These are phyloP conservation scores for Carposina sasakii DNA, from an alignment of 1,140 invertebrate species.

Conservation along the genomic window DNA sequence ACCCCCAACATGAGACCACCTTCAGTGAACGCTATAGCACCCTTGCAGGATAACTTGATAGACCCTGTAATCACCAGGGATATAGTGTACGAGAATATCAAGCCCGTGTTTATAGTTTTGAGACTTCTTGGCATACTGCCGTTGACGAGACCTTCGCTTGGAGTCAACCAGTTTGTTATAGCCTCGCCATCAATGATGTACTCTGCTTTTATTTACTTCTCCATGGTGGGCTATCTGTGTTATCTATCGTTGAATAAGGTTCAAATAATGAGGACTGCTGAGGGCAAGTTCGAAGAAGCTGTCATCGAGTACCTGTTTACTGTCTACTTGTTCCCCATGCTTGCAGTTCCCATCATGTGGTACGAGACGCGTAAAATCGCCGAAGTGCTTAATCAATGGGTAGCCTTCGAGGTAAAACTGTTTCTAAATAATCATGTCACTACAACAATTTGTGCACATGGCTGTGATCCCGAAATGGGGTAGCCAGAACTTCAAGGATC, in stretches of 20 bases:
- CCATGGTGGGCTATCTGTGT: conserved; percentile 69
- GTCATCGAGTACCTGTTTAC: conserved; percentile 80
- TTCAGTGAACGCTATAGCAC: conserved; percentile 41
- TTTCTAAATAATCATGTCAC: too few relatives aligned
- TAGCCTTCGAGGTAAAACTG: conserved; percentile 76
- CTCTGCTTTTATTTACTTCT: conserved; percentile 68
- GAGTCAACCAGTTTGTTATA: conserved; percentile 64
- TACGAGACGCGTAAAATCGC: conserved; percentile 77
- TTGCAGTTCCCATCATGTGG: conserved; percentile 75
- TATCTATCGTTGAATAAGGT: conserved; percentile 76
- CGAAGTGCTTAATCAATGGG: conserved; percentile 74
- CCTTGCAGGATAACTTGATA: conserved; percentile 52
- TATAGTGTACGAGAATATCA: conserved; percentile 74
- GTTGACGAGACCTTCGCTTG: conserved; percentile 59
- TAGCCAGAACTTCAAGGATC: too few relatives aligned
- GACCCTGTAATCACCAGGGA: conserved; percentile 54
- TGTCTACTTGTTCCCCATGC: conserved; percentile 77
- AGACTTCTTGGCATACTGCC: conserved; percentile 75
- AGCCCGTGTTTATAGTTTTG: conserved; percentile 73
- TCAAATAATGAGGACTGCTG: conserved; percentile 73
- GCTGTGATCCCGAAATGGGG: too few relatives aligned
- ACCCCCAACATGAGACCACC: conserved; percentile 38
- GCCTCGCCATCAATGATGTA: conserved; percentile 73
- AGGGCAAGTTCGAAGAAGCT: conserved; percentile 79
- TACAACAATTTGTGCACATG: too few relatives aligned